phyloP scores from a whole-genome alignment of 2,888 invertebrate genomes.

The Nomada hirtipes region DNA sequence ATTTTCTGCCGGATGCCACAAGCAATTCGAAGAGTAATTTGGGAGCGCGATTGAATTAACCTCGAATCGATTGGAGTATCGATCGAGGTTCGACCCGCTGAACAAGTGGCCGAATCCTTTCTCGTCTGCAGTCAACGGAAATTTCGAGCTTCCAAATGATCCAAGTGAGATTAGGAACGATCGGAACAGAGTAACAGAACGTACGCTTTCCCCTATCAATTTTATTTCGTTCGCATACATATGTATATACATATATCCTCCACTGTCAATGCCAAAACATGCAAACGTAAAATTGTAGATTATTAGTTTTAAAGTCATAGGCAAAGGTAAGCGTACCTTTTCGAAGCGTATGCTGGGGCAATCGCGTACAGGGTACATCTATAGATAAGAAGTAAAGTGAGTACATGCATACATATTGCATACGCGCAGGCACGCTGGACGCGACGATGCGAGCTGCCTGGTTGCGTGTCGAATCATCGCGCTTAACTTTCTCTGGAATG shows the following conservation, averaged over 20 bases:
- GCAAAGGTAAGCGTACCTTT: background rate
- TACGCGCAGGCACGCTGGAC: constrained; percentile 20
- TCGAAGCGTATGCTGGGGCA: background rate
- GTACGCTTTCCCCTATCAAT: too few species aligned
- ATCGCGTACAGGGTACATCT: too few species aligned
- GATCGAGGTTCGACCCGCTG: background rate
- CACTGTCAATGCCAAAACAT: too few species aligned
- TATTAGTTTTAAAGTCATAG: too few species aligned
- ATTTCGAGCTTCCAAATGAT: background rate
- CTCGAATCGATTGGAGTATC: background rate
- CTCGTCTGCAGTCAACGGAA: background rate
- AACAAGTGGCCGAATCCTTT: background rate
- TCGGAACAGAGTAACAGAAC: too few species aligned
- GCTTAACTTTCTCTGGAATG: constrained; percentile 76
- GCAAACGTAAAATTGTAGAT: too few species aligned
- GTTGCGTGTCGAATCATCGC: constrained; percentile 50
- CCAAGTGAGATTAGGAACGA: too few species aligned
- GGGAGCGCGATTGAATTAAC: background rate
- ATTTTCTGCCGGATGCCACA: background rate
- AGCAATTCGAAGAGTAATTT: background rate
- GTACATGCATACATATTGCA: background rate
- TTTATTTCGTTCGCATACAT: too few species aligned
- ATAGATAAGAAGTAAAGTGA: too few species aligned
- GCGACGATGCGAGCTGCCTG: background rate
- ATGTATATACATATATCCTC: too few species aligned